phyloP scores from a whole-genome alignment of 2,888 invertebrate genomes.

The Diadegma fenestrale region DNA sequence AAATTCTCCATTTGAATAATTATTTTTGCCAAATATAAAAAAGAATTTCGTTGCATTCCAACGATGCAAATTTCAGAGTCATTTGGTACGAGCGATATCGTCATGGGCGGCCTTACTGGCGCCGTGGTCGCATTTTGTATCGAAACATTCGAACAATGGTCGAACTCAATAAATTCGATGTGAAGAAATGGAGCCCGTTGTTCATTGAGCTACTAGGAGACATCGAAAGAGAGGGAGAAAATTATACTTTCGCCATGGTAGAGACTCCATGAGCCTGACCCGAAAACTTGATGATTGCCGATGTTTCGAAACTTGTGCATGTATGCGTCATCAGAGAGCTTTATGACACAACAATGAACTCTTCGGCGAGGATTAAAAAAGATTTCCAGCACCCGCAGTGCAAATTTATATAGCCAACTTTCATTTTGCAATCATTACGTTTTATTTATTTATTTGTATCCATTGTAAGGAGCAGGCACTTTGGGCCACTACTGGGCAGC shows the following conservation, averaged over 20 bases:
- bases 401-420: constrained; percentile 61
- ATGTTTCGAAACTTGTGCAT: constrained; percentile 44
- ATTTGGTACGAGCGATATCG: neutral
- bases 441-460: constrained; percentile 64
- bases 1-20: too few species aligned
- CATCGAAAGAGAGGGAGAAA: constrained; percentile 65
- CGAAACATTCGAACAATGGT: neutral
- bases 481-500: constrained; percentile 71
- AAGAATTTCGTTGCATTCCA: too few species aligned
- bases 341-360: constrained; percentile 69
- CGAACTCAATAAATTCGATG: neutral
- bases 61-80: too few species aligned
- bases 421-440: constrained; percentile 41
- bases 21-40: too few species aligned
- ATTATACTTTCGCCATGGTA: constrained; percentile 76
- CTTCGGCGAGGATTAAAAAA: constrained; percentile 62
- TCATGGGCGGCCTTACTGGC: neutral
- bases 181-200: neutral
- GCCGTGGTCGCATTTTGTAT: neutral
- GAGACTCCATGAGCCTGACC: constrained; percentile 45
- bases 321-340: constrained; percentile 48
- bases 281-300: constrained; percentile 62
- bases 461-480: constrained; percentile 31
- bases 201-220: neutral
- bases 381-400: constrained; percentile 61